Evolutionary conservation across 1,140 invertebrate species (phyloP).

Genomic region (Conopomorpha cramerella): DNA sequence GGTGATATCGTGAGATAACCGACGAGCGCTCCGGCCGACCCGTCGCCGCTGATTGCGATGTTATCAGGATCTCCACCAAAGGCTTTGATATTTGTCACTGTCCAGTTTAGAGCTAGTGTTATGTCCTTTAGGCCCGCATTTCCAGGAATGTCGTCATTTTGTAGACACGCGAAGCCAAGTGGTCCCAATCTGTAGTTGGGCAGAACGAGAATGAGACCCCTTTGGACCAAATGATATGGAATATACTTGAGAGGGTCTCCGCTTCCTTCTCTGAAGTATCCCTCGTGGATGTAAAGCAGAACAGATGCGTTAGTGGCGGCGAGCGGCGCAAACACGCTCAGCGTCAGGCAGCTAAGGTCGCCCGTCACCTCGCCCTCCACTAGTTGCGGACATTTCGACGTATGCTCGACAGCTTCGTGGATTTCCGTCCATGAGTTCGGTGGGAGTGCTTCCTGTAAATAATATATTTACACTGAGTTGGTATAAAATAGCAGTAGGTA

Average conservation of each 20-base stretch:
- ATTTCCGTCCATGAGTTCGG: conserved; percentile 45
- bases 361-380: conserved; percentile 11
- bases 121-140: conserved; percentile 74
- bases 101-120: conserved; percentile 69
- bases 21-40: conserved; percentile 19
- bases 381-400: conserved; percentile 33
- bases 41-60: conserved; percentile 29
- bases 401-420: conserved; percentile 41
- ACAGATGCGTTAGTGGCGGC: conserved; percentile 15
- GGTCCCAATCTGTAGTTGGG: conserved; percentile 39
- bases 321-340: conserved; percentile 24
- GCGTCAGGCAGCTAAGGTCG: conserved; percentile 22
- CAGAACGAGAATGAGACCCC: conserved; percentile 27
- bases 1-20: conserved; percentile 25
- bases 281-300: conserved; percentile 34
- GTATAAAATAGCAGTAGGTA: too few species aligned
- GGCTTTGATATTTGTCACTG: conserved; percentile 65
- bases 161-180: conserved; percentile 32
- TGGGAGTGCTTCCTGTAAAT: conserved; percentile 52
- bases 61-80: conserved; percentile 71
- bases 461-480: not conserved
- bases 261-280: conserved; percentile 21
- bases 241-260: conserved; percentile 21
- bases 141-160: conserved; percentile 42
- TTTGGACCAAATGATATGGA: conserved; percentile 20